phyloP scores from a whole-genome alignment of 2,797 vertebrate genomes.

The Atherinosoma microstoma region DNA sequence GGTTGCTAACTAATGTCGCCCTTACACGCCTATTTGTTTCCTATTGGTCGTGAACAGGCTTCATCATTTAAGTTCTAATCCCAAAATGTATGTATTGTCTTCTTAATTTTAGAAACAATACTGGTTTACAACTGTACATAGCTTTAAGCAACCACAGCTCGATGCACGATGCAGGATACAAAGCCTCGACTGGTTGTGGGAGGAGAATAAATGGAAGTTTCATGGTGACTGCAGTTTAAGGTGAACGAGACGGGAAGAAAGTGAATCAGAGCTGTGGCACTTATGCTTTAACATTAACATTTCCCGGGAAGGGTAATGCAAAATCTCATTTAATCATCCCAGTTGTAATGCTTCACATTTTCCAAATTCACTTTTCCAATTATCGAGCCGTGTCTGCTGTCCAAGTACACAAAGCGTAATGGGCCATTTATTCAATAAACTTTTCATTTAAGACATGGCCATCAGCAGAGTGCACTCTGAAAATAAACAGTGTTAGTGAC shows the following conservation, averaged over 20 bases:
- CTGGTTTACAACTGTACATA: neutral
- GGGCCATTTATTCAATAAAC: conserved; percentile 4
- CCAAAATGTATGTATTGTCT: neutral
- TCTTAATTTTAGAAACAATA: neutral
- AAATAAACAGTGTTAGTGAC: neutral
- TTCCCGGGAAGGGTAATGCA: conserved; percentile 2
- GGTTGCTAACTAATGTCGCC: neutral
- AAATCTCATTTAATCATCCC: neutral
- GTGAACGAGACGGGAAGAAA: neutral
- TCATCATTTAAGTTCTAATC: neutral
- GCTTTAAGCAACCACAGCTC: neutral
- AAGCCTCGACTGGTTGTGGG: neutral
- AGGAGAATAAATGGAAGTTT: neutral
- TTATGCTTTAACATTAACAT: neutral
- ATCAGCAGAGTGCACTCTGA: neutral
- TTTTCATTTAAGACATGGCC: conserved; percentile 14
- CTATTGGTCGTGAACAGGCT: neutral
- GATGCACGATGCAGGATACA: neutral
- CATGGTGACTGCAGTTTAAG: neutral
- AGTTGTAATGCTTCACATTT: conserved; percentile 3
- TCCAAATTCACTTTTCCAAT: conserved; percentile 16
- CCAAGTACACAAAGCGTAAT: conserved; percentile 7
- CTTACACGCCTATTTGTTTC: neutral
- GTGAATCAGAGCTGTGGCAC: neutral
- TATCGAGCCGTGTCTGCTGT: conserved; percentile 1